Evolutionary conservation across 2,797 vertebrate species (phyloP), one percentile per base, ranked within the genome.

Genomic region (Carapus acus): DNA sequence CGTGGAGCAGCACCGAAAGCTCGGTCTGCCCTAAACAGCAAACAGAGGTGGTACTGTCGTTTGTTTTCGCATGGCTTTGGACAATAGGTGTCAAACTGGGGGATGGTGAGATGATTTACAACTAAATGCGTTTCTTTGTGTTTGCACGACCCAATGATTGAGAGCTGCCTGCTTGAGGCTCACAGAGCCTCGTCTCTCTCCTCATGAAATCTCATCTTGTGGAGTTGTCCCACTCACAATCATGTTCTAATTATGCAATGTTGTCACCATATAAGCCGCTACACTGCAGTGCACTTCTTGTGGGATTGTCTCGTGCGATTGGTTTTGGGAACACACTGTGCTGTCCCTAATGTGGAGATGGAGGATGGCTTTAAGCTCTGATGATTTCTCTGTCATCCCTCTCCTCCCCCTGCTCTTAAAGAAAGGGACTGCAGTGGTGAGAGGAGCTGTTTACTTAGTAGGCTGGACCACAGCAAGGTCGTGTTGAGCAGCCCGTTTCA

Each of bases 261-360:
- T 53, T 21, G 53, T 64, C 56, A 68, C 65, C 46, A 55, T 65
- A 58, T 59, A 78, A 60, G 67, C 69, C 62, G 58, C 69, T 68
- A 62, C 66, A 62, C 54, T 39, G 73, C 63, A 67, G 43, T 21
- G 64, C n/a, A 53, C 34, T 72, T 66, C 43, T 53, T 18, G 5
- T 73, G 76, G 68, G 62, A 77, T 38, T 67, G 67, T 53, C 67
- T 63, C 57, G 64, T 69, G 62, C 78, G 72, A 66, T 81, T 86
- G 79, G 83, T 83, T 69, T 82, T 78, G 73, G 65, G 75, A 80
- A 84, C 78, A 74, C 83, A 64, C 80, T 18, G 39, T 83, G 62
- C 80, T 18, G 39, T 79, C 77, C 62, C 59, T 62, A 36, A 70
- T 59, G 63, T 60, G 65, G 62, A 68, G 76, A 77, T 70, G 65